Conservation (phyloP, 1,140 invertebrate species). For the Pantala flavescens region DNA sequence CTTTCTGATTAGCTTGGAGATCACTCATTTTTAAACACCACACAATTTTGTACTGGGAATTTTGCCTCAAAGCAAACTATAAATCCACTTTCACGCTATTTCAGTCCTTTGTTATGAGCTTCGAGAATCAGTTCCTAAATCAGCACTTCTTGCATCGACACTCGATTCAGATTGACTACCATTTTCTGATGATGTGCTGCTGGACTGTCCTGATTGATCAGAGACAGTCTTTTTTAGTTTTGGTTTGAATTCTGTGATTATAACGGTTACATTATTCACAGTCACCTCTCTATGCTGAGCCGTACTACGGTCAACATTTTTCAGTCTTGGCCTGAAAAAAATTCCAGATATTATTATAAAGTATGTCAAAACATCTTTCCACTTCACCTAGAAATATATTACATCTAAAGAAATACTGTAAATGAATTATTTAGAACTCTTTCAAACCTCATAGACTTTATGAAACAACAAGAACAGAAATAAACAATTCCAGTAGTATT, state of each 20-base stretch:
- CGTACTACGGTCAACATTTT: constrained; percentile 79
- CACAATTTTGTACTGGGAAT: neutral
- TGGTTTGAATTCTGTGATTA: constrained; percentile 92
- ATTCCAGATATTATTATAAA: constrained; percentile 13
- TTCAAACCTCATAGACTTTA: too few relatives aligned
- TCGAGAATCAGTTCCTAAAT: constrained; percentile 37
- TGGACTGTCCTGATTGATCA: constrained; percentile 42
- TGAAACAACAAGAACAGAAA: too few relatives aligned
- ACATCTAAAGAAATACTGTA: too few relatives aligned
- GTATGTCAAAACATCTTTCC: too few relatives aligned
- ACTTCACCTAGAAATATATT: too few relatives aligned
- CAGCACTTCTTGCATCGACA: constrained; percentile 44
- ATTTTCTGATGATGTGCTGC: constrained; percentile 48
- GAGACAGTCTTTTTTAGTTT: constrained; percentile 46
- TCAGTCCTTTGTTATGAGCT: constrained; percentile 18
- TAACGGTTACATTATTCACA: constrained; percentile 90
- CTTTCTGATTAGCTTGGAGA: too few relatives aligned
- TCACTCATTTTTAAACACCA: neutral
- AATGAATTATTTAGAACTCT: too few relatives aligned
- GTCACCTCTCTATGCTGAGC: constrained; percentile 87
- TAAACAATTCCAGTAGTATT: too few relatives aligned
- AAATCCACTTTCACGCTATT: neutral
- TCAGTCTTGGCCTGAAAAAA: constrained; percentile 52
- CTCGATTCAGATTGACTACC: constrained; percentile 51
- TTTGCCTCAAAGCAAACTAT: neutral